Percentiles rank a stretch among this genome's conserved stretches.
These are phyloP conservation scores for Spodoptera exigua DNA, from an alignment of 2,888 invertebrate genomes.

Conservation along the genomic window DNA sequence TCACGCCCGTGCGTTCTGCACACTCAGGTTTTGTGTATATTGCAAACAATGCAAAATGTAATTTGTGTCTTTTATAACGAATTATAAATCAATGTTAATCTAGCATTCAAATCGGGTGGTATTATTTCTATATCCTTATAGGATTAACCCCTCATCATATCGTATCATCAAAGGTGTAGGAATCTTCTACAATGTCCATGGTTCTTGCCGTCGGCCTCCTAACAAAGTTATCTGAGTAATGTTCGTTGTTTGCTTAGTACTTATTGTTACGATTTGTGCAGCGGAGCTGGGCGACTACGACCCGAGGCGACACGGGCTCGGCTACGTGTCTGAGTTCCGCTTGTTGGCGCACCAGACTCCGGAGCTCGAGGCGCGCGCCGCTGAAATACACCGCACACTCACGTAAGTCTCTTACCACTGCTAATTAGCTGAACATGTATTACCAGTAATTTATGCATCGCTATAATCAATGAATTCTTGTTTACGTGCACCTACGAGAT, in stretches of 20 bases:
- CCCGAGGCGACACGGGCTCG: conserved; percentile 94
- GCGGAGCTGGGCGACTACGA: conserved; percentile 99
- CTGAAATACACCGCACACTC: conserved; percentile 96
- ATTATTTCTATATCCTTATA: no score
- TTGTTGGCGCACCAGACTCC: conserved; percentile 97
- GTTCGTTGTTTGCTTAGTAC: conserved; percentile 20
- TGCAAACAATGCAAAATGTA: no score
- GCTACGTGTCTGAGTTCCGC: conserved; percentile 98
- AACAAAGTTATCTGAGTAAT: conserved; percentile 50
- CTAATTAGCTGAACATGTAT: not conserved
- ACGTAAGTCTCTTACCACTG: conserved; percentile 89
- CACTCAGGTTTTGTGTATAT: no score
- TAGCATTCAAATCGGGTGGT: no score
- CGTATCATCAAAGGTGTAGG: no score
- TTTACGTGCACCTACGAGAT: conserved; percentile 13
- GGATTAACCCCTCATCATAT: no score
- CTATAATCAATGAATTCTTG: conserved; percentile 3
- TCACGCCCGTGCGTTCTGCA: no score
- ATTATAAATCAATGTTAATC: no score
- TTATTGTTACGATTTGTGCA: conserved; percentile 74
- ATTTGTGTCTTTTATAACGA: no score
- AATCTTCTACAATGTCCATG: no score
- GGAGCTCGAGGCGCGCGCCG: conserved; percentile 96
- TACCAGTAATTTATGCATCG: not conserved
- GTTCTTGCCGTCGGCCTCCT: conserved; percentile 45